These are phyloP conservation scores for Campoletis raptor DNA, from an alignment of 2,888 invertebrate genomes.

Conservation along the genomic window DNA sequence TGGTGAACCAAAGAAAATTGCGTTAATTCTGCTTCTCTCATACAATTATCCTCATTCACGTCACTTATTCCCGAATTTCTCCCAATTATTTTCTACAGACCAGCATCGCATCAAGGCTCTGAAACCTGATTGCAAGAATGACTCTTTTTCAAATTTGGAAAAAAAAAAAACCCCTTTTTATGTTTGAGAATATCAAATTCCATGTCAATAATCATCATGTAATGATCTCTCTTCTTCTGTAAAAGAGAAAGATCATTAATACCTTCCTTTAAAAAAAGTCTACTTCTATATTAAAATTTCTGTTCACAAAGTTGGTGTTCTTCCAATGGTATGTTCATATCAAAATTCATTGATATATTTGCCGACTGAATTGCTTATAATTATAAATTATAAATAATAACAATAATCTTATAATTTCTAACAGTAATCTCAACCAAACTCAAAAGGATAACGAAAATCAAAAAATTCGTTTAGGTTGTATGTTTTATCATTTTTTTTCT, in stretches of 20 bases:
- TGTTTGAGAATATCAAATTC: not conserved
- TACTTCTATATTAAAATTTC: not conserved
- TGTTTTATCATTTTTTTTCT: not conserved
- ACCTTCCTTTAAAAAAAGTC: not conserved
- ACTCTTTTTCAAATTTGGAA: not conserved
- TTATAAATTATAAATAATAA: too few relatives aligned
- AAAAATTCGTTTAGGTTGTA: not conserved
- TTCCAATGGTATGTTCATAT: not conserved
- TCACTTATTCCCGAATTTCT: not conserved
- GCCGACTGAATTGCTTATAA: not conserved
- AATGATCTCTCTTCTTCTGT: not conserved
- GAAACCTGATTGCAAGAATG: not conserved
- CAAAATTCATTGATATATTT: not conserved
- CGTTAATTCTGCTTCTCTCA: not conserved
- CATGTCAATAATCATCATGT: not conserved
- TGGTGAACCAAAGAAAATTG: constrained; percentile 9
- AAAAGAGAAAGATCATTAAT: too few relatives aligned
- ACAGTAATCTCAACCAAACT: not conserved
- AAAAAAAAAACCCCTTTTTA: not conserved
- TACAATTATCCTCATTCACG: not conserved
- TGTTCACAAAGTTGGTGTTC: not conserved
- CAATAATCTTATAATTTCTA: not conserved
- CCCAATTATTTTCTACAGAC: not conserved
- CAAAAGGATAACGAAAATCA: not conserved
- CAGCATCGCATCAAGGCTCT: not conserved